Base-by-base conservation (phyloP, 1,140 invertebrate genomes). In the Atopsyche davidsoni region DNA sequence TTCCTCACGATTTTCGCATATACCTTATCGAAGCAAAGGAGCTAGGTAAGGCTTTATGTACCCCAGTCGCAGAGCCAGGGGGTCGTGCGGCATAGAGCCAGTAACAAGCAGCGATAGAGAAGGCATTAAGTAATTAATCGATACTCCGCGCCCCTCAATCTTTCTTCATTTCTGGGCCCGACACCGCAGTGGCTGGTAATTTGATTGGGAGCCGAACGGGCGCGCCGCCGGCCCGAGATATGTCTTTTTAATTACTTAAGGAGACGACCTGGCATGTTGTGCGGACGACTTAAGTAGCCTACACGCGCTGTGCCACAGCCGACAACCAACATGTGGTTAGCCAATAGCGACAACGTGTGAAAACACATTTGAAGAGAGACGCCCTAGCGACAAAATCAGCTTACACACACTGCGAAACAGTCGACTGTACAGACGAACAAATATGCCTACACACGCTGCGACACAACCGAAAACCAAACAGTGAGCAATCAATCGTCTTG, bases 61-160 rank as follows among this genome's bases (percentile, higher is more conserved):
- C n/a, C n/a, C n/a, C n/a, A n/a, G n/a, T n/a, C n/a, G n/a, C 24
- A n/a, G 24, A n/a, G 24, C n/a, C 6, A 6, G 24, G 6, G 24
- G 24, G 6, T 28, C 6, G 24, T 6, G 2, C 16, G 7, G 36
- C 4, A 19, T 10, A 39, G 24, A 6, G 24, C 6, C n/a, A n/a
- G 6, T 28, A 6, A 28, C 24, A 50, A 50, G 42, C 42, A 50
- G 38, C 48, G 48, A 50, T 50, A 50, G 42, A 43, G 40, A 43
- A 43, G 40, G 46, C 55, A 57, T 57, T 57, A 57, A 57, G 55
- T 57, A 57, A 57, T 57, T 57, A 57, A 57, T 57, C 55, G 54
- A 42, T 49, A 24, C 11, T 41, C 55, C 55, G 42, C 55, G 23
- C 55, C 50, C 50, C 23, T 35, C 53, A 34, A 56, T 57, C 46